phyloP scores from a whole-genome alignment of 2,113 vertebrate genomes.

The Glareola pratincola region DNA sequence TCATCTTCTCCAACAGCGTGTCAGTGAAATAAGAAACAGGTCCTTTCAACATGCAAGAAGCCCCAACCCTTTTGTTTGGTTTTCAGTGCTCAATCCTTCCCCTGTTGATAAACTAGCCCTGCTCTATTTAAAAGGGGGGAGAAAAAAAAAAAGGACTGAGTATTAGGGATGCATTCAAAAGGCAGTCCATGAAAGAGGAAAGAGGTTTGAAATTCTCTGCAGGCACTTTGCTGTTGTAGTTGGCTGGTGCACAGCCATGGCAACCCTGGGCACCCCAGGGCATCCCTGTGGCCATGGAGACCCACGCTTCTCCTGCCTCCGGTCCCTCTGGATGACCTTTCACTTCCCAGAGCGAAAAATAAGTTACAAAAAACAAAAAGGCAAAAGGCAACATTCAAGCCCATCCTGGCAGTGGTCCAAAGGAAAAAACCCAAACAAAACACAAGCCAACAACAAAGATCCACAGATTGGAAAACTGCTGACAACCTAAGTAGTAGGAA shows the following conservation, averaged over 20 bases:
- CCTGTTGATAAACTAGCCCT: neutral
- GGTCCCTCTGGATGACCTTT: neutral
- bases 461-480: slow-evolving; percentile 20
- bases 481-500: slow-evolving; percentile 9
- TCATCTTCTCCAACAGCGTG: neutral
- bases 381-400: neutral
- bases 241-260: neutral
- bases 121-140: neutral
- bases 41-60: neutral
- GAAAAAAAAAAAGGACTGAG: too few relatives aligned
- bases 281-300: neutral
- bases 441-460: neutral
- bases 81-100: neutral
- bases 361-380: neutral
- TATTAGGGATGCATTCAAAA: neutral
- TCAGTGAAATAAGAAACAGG: slow-evolving; percentile 41
- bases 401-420: neutral
- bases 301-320: neutral
- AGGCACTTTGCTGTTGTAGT: neutral
- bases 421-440: neutral
- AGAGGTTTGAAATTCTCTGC: neutral
- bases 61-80: neutral
- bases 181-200: neutral
- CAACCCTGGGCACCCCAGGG: neutral
- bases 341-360: neutral